Evolutionary conservation across 2,888 invertebrate species (phyloP).

Genomic region (Idaea biselata): DNA sequence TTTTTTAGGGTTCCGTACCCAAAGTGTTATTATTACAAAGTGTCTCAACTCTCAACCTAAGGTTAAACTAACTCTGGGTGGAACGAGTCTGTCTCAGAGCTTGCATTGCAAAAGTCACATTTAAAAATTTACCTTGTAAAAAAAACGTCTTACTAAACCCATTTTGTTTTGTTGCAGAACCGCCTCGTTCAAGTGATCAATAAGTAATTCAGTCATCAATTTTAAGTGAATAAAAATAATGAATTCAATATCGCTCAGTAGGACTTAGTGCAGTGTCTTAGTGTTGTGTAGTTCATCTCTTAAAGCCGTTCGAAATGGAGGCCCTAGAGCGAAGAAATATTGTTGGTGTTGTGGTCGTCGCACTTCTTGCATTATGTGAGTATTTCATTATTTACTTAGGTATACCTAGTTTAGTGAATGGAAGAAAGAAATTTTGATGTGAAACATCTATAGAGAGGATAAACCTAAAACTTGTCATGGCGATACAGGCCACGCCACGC

Average conservation of each 20-base stretch:
- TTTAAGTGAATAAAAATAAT: constrained; percentile 17
- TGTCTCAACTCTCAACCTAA: too few relatives aligned
- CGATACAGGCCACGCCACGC: too few relatives aligned
- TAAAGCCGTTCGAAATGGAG: constrained; percentile 56
- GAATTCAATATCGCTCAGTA: constrained; percentile 9
- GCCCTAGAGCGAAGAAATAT: constrained; percentile 65
- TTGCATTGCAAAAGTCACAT: too few relatives aligned
- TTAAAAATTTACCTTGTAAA: background rate
- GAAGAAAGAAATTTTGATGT: too few relatives aligned
- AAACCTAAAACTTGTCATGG: too few relatives aligned
- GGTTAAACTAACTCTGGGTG: too few relatives aligned
- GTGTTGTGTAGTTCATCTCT: constrained; percentile 23
- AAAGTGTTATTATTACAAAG: too few relatives aligned
- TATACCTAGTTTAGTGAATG: too few relatives aligned
- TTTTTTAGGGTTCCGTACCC: too few relatives aligned
- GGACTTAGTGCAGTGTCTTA: constrained; percentile 19
- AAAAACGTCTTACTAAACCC: background rate
- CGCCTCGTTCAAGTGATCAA: constrained; percentile 3
- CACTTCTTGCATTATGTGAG: constrained; percentile 70
- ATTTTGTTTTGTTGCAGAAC: constrained; percentile 39
- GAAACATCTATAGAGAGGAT: too few relatives aligned
- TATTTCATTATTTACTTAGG: constrained; percentile 33
- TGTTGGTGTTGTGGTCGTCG: constrained; percentile 52
- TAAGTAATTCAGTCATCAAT: constrained; percentile 19
- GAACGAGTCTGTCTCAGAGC: too few relatives aligned